These are phyloP conservation scores for Polydesmus complanatus DNA, from an alignment of 2,888 invertebrate species.

Conservation along the genomic window DNA sequence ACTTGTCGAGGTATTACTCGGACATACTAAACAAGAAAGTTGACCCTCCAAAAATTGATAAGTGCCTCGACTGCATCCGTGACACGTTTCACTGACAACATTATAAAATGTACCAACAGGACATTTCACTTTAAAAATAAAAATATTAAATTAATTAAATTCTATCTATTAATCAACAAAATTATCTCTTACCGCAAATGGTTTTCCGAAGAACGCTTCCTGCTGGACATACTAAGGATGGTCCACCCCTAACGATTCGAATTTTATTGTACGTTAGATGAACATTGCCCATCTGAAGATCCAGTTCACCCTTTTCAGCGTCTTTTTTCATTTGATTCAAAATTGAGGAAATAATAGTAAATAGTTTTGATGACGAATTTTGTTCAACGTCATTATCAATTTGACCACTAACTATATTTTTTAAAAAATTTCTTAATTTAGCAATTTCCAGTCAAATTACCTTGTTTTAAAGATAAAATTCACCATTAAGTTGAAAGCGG, in stretches of 20 bases:
- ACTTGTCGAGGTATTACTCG: slow-evolving; percentile 42
- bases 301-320: slow-evolving; percentile 29
- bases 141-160: neutral
- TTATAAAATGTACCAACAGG: slow-evolving; percentile 50
- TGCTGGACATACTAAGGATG: slow-evolving; percentile 35
- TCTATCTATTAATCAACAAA: neutral
- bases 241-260: slow-evolving; percentile 24
- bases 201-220: slow-evolving; percentile 42
- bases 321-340: slow-evolving; percentile 26
- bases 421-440: neutral
- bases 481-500: slow-evolving; percentile 7
- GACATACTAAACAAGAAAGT: slow-evolving; percentile 42
- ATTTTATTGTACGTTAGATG: slow-evolving; percentile 26
- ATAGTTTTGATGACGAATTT: neutral
- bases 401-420: no score
- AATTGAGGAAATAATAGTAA: slow-evolving; percentile 16
- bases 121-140: slow-evolving; percentile 41
- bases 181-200: slow-evolving; percentile 40
- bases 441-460: neutral
- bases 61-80: slow-evolving; percentile 44
- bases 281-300: slow-evolving; percentile 26
- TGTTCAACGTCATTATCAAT: neutral
- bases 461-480: neutral
- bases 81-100: slow-evolving; percentile 39
- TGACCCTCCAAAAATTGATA: slow-evolving; percentile 45